These are phyloP conservation scores for Coboldia fuscipes DNA, from an alignment of 1,140 invertebrate species.

Conservation along the genomic window DNA sequence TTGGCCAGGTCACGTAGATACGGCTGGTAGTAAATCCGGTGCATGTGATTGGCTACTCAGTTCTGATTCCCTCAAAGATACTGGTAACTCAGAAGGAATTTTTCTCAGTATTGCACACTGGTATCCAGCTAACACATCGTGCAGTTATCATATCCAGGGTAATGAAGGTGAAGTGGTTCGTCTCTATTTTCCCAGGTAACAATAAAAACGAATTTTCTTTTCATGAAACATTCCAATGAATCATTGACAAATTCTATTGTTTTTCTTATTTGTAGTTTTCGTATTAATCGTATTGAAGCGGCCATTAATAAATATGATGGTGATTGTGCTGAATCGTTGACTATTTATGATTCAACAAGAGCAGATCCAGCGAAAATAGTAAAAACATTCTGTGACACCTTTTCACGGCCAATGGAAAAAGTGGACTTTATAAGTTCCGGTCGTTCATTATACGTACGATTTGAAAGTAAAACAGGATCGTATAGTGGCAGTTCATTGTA, in stretches of 20 bases:
- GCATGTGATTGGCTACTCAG: constrained; percentile 73
- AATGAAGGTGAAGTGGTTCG: constrained; percentile 63
- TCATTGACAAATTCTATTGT: constrained; percentile 1
- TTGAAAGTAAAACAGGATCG: constrained; percentile 77
- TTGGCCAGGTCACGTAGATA: constrained; percentile 77
- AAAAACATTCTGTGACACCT: constrained; percentile 82
- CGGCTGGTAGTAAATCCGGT: constrained; percentile 58
- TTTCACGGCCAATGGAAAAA: constrained; percentile 76
- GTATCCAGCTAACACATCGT: constrained; percentile 79
- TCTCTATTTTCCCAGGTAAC: constrained; percentile 64
- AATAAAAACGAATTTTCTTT: not conserved
- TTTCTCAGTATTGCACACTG: constrained; percentile 79
- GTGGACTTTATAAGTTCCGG: constrained; percentile 75
- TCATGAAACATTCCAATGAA: not conserved
- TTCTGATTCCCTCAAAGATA: constrained; percentile 49
- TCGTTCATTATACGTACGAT: constrained; percentile 63
- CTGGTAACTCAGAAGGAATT: constrained; percentile 60
- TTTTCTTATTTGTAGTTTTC: constrained; percentile 35
- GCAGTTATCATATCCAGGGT: constrained; percentile 72
- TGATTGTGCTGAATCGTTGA: constrained; percentile 72
- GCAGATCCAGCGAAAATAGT: constrained; percentile 71
- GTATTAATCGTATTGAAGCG: constrained; percentile 72
- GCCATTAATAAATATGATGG: constrained; percentile 65
- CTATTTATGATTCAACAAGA: constrained; percentile 64
- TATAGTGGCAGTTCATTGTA: constrained; percentile 71